phyloP scores from a whole-genome alignment of 1,140 invertebrate species.

The Dreissena polymorpha region DNA sequence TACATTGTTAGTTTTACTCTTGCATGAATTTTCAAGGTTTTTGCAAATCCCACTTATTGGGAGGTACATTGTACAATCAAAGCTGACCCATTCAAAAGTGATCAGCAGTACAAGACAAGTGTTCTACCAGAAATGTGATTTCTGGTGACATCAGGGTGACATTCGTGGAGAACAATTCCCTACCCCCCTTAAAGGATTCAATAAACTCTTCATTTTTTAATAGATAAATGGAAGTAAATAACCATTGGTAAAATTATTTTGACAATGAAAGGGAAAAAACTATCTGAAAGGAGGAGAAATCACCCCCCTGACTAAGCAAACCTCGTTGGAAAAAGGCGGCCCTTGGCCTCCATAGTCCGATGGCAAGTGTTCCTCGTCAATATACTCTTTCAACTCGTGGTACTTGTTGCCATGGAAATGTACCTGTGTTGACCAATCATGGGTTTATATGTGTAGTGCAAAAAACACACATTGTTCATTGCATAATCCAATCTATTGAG shows the following conservation, averaged over 20 bases:
- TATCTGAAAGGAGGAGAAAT: not conserved
- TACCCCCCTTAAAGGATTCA: not conserved
- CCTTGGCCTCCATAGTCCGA: conserved; percentile 65
- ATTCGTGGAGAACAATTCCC: not conserved
- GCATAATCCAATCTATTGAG: not conserved
- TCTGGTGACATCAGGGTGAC: not conserved
- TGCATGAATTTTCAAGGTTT: too few relatives aligned
- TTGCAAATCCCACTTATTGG: too few relatives aligned
- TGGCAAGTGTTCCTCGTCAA: conserved; percentile 65
- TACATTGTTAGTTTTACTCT: too few relatives aligned
- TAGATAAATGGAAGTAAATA: not conserved
- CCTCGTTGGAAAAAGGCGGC: conserved; percentile 60
- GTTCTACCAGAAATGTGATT: not conserved
- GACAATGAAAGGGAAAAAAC: not conserved
- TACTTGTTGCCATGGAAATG: conserved; percentile 66
- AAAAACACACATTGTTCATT: not conserved
- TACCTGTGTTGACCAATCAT: conserved; percentile 51
- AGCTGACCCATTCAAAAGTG: too few relatives aligned
- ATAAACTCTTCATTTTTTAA: not conserved
- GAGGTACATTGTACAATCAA: too few relatives aligned
- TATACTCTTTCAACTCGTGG: conserved; percentile 62
- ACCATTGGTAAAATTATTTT: not conserved
- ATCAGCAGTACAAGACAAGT: too few relatives aligned
- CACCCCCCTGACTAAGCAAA: conserved; percentile 46
- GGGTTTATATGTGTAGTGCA: conserved; percentile 1